Evolutionary conservation across 2,888 invertebrate species (phyloP), one percentile per base, ranked within the genome.

Genomic region (Chouioia cunea): DNA sequence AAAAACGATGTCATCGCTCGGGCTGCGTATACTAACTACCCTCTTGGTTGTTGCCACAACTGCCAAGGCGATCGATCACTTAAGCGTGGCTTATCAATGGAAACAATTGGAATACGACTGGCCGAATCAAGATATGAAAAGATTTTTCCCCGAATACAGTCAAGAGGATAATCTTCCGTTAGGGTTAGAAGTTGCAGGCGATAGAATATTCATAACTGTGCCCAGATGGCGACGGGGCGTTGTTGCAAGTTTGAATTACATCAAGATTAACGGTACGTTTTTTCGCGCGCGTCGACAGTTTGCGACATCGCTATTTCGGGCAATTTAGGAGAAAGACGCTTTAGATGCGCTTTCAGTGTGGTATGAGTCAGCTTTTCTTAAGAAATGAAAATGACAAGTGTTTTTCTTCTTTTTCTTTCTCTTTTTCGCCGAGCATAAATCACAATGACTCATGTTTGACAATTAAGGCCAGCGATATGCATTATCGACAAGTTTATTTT

Each of bases 201-300:
- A 92, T 74, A 88, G 91, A 74, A 82, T 93, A 75, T 93, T 93
- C 79, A 84, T 93, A 16, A 92, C 93, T 0, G 88, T 93, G 63
- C 93, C 93, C 1, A 88, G 93, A 76, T 93, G 93, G 93, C 90
- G 89, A 78, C 81, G 86, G 20, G 94, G 94, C 12, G 92, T 94
- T 22, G 91, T 93, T 0, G 90, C 93, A 23, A 92, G 92, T 73
- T 87, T 94, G 81, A 91, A 90, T 79, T 93, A 92, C 84, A 90
- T 94, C 77, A 89, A 91, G 81, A 85, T 91, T 77, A 91, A 90
- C 87, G 93, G 93, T 93, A 80, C 86, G 77, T 64, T 52, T 14
- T 27, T 16, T 14, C 16, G n/a, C n/a, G n/a, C n/a, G n/a, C n/a
- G n/a, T n/a, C n/a, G n/a, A n/a, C n/a, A n/a, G n/a, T 2, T 4